Base-by-base conservation (phyloP, 2,113 vertebrate genomes). In the Siniperca knerii region DNA sequence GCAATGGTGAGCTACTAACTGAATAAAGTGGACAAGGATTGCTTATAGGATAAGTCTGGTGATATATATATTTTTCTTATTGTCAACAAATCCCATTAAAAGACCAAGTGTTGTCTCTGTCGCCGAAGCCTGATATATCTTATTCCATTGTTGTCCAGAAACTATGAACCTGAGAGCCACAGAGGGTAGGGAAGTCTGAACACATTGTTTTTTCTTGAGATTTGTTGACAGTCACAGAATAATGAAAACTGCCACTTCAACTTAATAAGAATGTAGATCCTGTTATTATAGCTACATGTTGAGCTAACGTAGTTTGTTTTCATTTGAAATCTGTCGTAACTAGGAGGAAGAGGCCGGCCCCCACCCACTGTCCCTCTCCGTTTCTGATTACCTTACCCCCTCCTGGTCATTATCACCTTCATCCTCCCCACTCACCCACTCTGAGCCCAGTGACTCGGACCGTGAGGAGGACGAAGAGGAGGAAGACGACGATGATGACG, bases 361-460 rank as follows among this genome's bases (percentile, higher is more conserved):
- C 12, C 94, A 95, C 66, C 95, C 95, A 0, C 90, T 96, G 12
- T 96, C 96, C 50, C 94, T 96, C 64, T 94, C 94, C 0, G 95
- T 96, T 11, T 96, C 96, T 1, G 95, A 96, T 91, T 96, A 96
- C 92, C 95, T 96, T 67, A 96, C 96, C 52, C 96, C 96, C 5
- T 96, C 96, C 10, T 96, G 96, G 96, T 96, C 96, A 1, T 80
- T 96, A 9, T 96, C 96, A 0, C 96, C 96, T 57, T 96, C 95
- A 33, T 96, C 96, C 44, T 95, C 95, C 8, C 95, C 96, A 0
- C 92, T 95, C 29, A 95, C 96, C 50, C 96, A 95, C 86, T 96
- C 96, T 0, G 95, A 96, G 80, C 91, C 94, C 79, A 96, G 95
- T 16, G 95, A 96, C 92, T 95, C 96, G 0, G 96, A 96, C 85